phyloP scores from a whole-genome alignment of 2,797 vertebrate species.

The Scleropages formosus region DNA sequence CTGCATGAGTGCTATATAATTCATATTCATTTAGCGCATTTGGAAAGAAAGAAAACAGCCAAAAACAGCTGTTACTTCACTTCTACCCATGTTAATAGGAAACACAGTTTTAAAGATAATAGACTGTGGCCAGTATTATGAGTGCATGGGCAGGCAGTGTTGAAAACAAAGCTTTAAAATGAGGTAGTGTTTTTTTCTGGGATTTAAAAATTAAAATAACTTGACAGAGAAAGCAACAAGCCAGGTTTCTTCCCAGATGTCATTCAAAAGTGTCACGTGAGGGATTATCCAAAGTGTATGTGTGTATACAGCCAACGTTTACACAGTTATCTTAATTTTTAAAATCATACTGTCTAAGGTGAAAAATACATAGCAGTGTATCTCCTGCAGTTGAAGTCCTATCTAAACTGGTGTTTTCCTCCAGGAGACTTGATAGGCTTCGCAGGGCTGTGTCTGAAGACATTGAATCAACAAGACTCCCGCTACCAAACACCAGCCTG shows the following conservation, averaged over 20 bases:
- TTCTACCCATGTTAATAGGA: not conserved
- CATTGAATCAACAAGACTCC: slow-evolving; percentile 41
- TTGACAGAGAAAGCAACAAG: not conserved
- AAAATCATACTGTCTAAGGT: too few relatives aligned
- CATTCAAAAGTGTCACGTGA: too few relatives aligned
- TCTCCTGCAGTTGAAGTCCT: not conserved
- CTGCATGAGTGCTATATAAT: slow-evolving; percentile 5
- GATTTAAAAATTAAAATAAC: not conserved
- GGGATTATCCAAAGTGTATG: too few relatives aligned
- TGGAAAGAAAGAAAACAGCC: slow-evolving; percentile 5
- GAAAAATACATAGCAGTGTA: too few relatives aligned
- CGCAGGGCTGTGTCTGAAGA: slow-evolving; percentile 68
- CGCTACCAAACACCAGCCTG: slow-evolving; percentile 27
- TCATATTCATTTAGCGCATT: slow-evolving; percentile 3
- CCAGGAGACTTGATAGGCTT: slow-evolving; percentile 72
- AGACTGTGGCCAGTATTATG: not conserved
- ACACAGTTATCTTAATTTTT: too few relatives aligned
- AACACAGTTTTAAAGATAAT: not conserved
- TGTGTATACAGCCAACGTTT: too few relatives aligned
- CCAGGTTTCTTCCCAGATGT: too few relatives aligned
- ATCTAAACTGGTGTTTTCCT: slow-evolving; percentile 16
- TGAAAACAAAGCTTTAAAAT: too few relatives aligned
- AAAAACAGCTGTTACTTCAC: not conserved
- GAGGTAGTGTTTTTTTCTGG: not conserved
- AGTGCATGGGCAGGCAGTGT: not conserved